phyloP scores from a whole-genome alignment of 2,113 vertebrate genomes.

The Syngnathoides biaculeatus region DNA sequence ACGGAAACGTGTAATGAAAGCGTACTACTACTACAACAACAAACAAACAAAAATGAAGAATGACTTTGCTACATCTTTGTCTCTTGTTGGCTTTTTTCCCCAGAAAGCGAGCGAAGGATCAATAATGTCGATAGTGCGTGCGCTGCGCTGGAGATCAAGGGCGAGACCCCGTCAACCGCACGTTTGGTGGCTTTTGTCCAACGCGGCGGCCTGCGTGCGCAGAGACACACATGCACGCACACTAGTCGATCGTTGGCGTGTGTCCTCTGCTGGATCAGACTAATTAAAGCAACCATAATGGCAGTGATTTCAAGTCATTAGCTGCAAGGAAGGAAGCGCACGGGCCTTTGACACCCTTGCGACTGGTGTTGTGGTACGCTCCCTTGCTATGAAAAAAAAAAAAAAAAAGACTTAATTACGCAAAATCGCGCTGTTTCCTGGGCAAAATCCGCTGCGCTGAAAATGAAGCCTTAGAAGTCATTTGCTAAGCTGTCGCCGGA shows the following conservation, averaged over 20 bases:
- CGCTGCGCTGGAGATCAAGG: conserved; percentile 12
- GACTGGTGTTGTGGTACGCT: conserved; percentile 29
- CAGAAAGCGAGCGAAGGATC: conserved; percentile 53
- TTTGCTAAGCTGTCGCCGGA: background rate
- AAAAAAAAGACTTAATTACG: conserved; percentile 19
- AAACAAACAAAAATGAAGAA: conserved; percentile 21
- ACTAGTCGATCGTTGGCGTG: conserved; percentile 29
- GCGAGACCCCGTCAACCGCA: conserved; percentile 49
- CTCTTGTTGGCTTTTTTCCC: conserved; percentile 29
- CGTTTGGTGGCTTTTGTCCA: conserved; percentile 44
- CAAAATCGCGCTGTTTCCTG: conserved; percentile 10
- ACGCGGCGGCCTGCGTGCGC: conserved; percentile 21
- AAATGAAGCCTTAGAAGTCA: background rate
- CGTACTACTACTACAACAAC: background rate
- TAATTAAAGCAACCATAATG: conserved; percentile 61
- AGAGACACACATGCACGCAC: background rate
- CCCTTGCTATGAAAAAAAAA: conserved; percentile 14
- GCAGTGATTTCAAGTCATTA: conserved; percentile 56
- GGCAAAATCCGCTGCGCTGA: background rate
- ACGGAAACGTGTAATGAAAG: conserved; percentile 30
- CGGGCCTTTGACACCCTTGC: conserved; percentile 40
- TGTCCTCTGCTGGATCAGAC: conserved; percentile 38
- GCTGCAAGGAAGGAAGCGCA: conserved; percentile 40
- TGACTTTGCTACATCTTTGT: conserved; percentile 12
- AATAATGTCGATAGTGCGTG: conserved; percentile 32